Conservation (phyloP, 2,888 invertebrate genomes). For the Drosophila peninsularis region DNA sequence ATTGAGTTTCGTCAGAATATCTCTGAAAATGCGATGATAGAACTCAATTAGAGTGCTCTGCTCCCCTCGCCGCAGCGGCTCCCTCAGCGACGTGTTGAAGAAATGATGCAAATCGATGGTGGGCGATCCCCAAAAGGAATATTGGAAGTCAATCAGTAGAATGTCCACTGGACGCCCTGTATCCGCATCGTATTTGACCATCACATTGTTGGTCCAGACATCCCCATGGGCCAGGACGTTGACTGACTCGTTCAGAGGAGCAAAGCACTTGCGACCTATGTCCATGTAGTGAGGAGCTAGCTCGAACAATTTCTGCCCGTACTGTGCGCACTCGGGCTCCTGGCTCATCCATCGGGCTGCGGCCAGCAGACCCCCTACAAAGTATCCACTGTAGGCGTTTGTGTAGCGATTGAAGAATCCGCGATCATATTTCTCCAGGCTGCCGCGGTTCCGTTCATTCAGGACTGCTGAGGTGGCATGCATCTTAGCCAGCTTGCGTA, state of each 20-base stretch:
- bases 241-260: conserved; percentile 68
- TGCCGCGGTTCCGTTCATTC: conserved; percentile 80
- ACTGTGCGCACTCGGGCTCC: conserved; percentile 63
- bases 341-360: conserved; percentile 78
- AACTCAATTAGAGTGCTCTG: conserved; percentile 80
- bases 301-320: conserved; percentile 75
- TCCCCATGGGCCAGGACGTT: conserved; percentile 84
- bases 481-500: conserved; percentile 85
- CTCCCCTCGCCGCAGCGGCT: conserved; percentile 75
- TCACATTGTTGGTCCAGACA: conserved; percentile 84
- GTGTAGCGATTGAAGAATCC: conserved; percentile 83
- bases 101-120: conserved; percentile 83
- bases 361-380: conserved; percentile 76
- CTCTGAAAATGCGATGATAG: conserved; percentile 76
- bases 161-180: conserved; percentile 76
- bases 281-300: conserved; percentile 81
- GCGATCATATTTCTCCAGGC: conserved; percentile 78
- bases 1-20: conserved; percentile 68
- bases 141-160: conserved; percentile 83
- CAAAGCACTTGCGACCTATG: conserved; percentile 78
- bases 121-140: conserved; percentile 83
- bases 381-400: conserved; percentile 78
- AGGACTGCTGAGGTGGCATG: conserved; percentile 85
- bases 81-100: conserved; percentile 82
- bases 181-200: conserved; percentile 81